Base-by-base conservation (phyloP, 2,888 invertebrate genomes). In the Drosophila niveifrons region DNA sequence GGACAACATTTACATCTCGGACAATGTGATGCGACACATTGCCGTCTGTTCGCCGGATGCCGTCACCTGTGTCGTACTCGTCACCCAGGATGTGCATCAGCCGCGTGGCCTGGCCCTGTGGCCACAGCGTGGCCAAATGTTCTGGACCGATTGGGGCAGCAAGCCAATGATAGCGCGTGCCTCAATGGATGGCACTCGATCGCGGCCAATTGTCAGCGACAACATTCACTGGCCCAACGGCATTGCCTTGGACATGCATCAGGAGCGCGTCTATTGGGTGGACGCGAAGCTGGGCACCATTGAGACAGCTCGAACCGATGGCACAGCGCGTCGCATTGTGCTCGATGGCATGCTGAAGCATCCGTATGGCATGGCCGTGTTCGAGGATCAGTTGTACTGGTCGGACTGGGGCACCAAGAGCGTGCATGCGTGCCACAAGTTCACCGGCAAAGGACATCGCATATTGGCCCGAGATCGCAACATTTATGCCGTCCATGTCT, bases 311-410 rank as follows among this genome's bases (percentile, higher is more conserved):
- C 92, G 92, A 0, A 90, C 97, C 1, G 95, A 95, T 82, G 96
- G 95, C 18, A 94, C 93, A 4, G 94, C 94, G 86, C 93, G 96
- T 55, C 94, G 95, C 90, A 94, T 93, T 1, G 90, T 94, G 18
- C 90, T 94, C 1, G 92, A 94, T 80, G 94, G 94, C n/a, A 93
- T 95, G 0, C 94, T 96, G 13, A 95, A 95, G 75, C 96, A 96
- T 91, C 98, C 98, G 0, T 97, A 96, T 92, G 95, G 97, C 0
- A 93, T 98, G 72, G 94, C 96, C 0, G 95, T 98, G 1, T 98
- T 98, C 90, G 98, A 98, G 92, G 96, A 97, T 91, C 94, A 94
- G 1, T 91, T 99, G 0, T 99, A 95, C 92, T 99, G 98, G 97
- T 97, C 97, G 46, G 98, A 99, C 91, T 97, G 96, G 96, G 93